Conservation (phyloP, 2,113 vertebrate genomes). For the Oceanodroma tethys region DNA sequence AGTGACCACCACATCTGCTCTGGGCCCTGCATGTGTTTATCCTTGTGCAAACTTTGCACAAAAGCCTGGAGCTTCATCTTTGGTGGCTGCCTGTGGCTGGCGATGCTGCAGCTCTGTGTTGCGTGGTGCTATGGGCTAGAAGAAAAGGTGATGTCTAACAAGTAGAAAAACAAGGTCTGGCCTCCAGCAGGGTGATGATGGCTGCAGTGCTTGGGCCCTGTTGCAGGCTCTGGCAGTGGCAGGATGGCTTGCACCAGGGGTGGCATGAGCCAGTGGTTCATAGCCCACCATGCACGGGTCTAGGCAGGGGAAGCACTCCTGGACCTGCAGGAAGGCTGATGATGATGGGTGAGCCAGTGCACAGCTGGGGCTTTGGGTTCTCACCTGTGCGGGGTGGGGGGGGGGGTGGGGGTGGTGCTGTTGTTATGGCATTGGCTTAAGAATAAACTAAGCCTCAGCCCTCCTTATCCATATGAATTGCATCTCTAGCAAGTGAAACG, state of each 20-base stretch:
- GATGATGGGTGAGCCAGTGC: not conserved
- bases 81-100: not conserved
- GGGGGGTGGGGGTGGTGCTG: too few species aligned
- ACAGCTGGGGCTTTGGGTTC: not conserved
- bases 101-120: not conserved
- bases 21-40: fast-evolving
- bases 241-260: not conserved
- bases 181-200: not conserved
- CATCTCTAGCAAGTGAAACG: not conserved
- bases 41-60: not conserved
- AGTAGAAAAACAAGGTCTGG: not conserved
- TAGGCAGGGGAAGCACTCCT: not conserved
- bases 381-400: not conserved
- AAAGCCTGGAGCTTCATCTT: not conserved
- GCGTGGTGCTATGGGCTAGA: not conserved
- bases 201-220: not conserved
- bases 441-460: not conserved
- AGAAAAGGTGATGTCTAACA: not conserved
- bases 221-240: not conserved
- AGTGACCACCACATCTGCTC: not conserved
- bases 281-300: fast-evolving
- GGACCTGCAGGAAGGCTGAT: not conserved
- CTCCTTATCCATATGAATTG: not conserved
- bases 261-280: fast-evolving
- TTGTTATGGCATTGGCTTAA: not conserved